phyloP scores from a whole-genome alignment of 2,113 vertebrate species.

The Cyprinus carpio region DNA sequence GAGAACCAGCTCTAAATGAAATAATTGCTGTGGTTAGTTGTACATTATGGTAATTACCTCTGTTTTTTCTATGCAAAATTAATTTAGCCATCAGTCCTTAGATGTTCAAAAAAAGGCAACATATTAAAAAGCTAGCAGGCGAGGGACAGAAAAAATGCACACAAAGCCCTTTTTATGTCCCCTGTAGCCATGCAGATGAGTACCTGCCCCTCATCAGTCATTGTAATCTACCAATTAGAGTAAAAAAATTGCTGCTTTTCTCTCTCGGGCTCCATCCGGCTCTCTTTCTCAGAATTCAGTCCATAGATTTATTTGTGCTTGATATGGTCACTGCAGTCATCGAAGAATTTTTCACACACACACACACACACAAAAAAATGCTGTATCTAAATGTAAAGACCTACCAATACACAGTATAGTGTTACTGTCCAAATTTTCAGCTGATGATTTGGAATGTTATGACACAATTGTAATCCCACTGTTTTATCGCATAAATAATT shows the following conservation, averaged over 20 bases:
- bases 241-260: slow-evolving; percentile 77
- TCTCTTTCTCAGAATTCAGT: not conserved
- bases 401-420: not conserved
- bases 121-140: slow-evolving; percentile 66
- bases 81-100: slow-evolving; percentile 85
- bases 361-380: not conserved
- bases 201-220: slow-evolving; percentile 58
- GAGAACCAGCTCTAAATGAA: slow-evolving; percentile 91
- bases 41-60: slow-evolving; percentile 97
- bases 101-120: slow-evolving; percentile 72
- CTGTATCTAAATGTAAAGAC: not conserved
- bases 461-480: not conserved
- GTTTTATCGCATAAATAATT: not conserved
- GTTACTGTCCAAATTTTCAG: not conserved
- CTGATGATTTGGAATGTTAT: not conserved
- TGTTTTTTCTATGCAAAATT: slow-evolving; percentile 82
- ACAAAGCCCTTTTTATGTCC: slow-evolving; percentile 57
- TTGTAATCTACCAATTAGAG: slow-evolving; percentile 82
- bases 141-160: slow-evolving; percentile 56
- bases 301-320: not conserved
- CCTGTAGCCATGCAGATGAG: slow-evolving; percentile 57
- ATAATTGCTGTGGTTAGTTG: slow-evolving; percentile 94
- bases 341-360: not conserved
- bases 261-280: slow-evolving; percentile 7
- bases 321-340: slow-evolving; percentile 21